Percentiles rank a stretch among this genome's conserved stretches.
phyloP scores from a whole-genome alignment of 1,140 invertebrate genomes.

The Drosophila watanabei region DNA sequence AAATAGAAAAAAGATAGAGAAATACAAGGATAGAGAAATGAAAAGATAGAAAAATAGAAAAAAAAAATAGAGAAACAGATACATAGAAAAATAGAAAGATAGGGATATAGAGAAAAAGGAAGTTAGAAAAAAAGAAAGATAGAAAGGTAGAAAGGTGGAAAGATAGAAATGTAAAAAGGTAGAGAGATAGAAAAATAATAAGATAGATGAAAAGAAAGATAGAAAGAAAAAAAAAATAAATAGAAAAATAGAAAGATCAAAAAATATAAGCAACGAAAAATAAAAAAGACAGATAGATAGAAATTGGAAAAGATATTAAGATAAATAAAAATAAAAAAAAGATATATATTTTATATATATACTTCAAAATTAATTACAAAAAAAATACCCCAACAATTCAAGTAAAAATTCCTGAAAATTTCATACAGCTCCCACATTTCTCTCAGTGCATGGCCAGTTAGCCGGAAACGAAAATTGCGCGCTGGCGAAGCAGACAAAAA shows the following conservation, averaged over 20 bases:
- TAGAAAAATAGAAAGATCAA: neutral
- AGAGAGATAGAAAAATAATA: neutral
- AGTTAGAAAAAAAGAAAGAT: neutral
- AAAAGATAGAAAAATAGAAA: neutral
- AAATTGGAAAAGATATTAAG: neutral
- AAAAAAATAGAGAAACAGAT: neutral
- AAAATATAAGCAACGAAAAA: neutral
- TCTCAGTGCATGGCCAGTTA: constrained; percentile 23
- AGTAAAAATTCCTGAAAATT: neutral
- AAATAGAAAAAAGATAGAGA: neutral
- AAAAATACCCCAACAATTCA: neutral
- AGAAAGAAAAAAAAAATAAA: neutral
- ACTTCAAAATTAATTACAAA: neutral
- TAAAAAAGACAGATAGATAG: neutral
- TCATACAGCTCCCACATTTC: neutral
- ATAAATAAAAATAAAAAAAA: neutral
- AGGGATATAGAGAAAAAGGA: neutral
- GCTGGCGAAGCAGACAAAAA: constrained; percentile 47
- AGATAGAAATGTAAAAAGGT: neutral
- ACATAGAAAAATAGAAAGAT: neutral
- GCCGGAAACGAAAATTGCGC: constrained; percentile 64
- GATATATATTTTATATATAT: neutral
- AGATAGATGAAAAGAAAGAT: neutral
- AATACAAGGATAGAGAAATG: neutral
- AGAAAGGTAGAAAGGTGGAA: neutral